Conservation (phyloP, 2,888 invertebrate genomes). For the Apamea anceps region DNA sequence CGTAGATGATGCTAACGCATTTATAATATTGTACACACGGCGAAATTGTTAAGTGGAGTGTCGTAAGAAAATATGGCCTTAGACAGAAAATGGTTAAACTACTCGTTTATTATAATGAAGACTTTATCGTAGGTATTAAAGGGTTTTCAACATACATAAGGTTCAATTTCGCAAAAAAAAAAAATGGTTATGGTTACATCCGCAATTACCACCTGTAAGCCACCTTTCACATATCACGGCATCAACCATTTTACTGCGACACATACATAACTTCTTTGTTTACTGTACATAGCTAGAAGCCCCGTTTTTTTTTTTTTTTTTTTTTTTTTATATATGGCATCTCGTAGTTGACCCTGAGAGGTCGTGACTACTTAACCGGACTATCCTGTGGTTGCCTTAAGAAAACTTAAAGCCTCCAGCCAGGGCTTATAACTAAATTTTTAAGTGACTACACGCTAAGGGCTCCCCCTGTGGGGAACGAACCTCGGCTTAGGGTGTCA, state of each 20-base stretch:
- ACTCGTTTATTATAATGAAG: background rate
- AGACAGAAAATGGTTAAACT: background rate
- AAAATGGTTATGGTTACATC: background rate
- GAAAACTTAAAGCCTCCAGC: too few relatives aligned
- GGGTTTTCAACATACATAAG: background rate
- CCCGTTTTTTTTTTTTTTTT: too few relatives aligned
- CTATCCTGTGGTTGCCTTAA: too few relatives aligned
- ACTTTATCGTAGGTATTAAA: background rate
- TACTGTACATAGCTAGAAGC: constrained; percentile 11
- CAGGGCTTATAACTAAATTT: too few relatives aligned
- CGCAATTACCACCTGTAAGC: background rate
- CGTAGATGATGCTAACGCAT: constrained; percentile 18
- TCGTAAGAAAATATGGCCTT: background rate
- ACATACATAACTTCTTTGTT: background rate
- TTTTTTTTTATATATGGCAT: too few relatives aligned
- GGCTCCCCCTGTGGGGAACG: too few relatives aligned
- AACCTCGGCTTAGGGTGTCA: too few relatives aligned
- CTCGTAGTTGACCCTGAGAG: too few relatives aligned
- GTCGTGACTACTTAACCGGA: too few relatives aligned
- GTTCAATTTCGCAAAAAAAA: background rate
- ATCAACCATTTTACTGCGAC: too few relatives aligned
- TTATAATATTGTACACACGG: constrained; percentile 22
- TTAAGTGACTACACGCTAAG: too few relatives aligned
- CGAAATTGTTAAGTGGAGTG: background rate
- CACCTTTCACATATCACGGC: too few relatives aligned